These are phyloP conservation scores for Drosophila acutilabella DNA, from an alignment of 2,888 invertebrate species.

Conservation along the genomic window DNA sequence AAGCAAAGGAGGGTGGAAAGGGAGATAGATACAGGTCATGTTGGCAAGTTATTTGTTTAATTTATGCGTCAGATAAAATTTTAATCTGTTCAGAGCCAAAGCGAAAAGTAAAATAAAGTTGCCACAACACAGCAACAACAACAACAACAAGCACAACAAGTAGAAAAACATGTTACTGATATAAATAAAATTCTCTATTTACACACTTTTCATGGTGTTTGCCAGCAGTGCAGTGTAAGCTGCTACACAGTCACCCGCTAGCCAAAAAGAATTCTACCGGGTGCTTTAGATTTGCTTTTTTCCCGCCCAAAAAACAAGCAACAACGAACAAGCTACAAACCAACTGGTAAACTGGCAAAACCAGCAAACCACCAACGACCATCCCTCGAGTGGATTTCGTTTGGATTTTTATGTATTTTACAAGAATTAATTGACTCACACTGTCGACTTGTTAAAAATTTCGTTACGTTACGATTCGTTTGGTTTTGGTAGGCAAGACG, in stretches of 20 bases:
- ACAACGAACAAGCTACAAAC: neutral
- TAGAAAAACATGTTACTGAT: conserved; percentile 51
- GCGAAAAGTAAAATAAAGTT: conserved; percentile 67
- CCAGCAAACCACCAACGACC: conserved; percentile 1
- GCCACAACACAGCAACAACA: conserved; percentile 27
- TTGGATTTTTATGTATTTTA: conserved; percentile 60
- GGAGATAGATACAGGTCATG: conserved; percentile 26
- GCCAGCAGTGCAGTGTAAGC: conserved; percentile 13
- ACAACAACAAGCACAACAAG: conserved; percentile 28
- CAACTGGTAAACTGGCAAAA: neutral
- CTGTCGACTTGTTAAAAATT: conserved; percentile 64
- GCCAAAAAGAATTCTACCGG: conserved; percentile 55
- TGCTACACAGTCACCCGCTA: conserved; percentile 5
- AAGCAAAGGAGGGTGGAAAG: conserved; percentile 6
- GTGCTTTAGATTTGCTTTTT: conserved; percentile 63
- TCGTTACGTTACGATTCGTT: conserved; percentile 28
- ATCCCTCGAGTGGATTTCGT: conserved; percentile 40
- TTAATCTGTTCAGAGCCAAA: conserved; percentile 76
- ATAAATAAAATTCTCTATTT: conserved; percentile 76
- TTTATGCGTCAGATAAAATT: conserved; percentile 81
- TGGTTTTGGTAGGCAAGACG: conserved; percentile 45
- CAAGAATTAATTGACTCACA: conserved; percentile 76
- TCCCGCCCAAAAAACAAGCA: neutral
- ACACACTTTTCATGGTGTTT: conserved; percentile 67
- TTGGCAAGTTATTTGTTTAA: conserved; percentile 76